A percentile compares a stretch with the other conserved stretches of the same genome.
Evolutionary conservation across 2,888 invertebrate species (phyloP).

Genomic region (Ophion obscuratus): DNA sequence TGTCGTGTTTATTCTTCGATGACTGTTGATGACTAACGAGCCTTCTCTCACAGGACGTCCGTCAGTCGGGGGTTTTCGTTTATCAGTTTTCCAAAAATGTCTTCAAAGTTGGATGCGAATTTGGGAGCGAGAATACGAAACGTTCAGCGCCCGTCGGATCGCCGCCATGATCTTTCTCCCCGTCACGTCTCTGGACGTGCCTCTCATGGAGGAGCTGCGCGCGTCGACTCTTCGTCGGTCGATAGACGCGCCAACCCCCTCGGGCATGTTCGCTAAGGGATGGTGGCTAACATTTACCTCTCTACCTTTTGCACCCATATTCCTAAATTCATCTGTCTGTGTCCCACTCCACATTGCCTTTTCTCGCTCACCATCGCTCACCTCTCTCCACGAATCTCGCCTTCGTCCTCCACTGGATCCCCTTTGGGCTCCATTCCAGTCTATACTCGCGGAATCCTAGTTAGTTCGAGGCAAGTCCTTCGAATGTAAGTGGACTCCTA

Average conservation of each 20-base stretch:
- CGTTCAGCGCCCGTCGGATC: slow-evolving; percentile 69
- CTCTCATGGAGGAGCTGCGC: slow-evolving; percentile 58
- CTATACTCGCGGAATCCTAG: slow-evolving; percentile 48
- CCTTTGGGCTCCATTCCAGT: neutral
- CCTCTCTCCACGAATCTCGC: slow-evolving; percentile 30
- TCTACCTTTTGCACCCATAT: slow-evolving; percentile 24
- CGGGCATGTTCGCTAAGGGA: slow-evolving; percentile 52
- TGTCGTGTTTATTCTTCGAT: slow-evolving; percentile 19
- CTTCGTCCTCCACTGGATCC: slow-evolving; percentile 10
- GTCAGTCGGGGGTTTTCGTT: neutral
- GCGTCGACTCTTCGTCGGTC: slow-evolving; percentile 66
- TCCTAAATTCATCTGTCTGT: slow-evolving; percentile 29
- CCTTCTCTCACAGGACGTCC: slow-evolving; percentile 5
- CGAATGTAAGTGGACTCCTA: slow-evolving; percentile 51
- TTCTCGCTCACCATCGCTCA: slow-evolving; percentile 25
- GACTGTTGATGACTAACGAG: neutral
- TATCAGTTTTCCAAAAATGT: slow-evolving; percentile 27
- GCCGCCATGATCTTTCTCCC: slow-evolving; percentile 62
- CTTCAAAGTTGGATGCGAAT: neutral
- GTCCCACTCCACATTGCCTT: slow-evolving; percentile 9
- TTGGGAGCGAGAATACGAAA: slow-evolving; percentile 36
- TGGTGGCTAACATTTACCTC: slow-evolving; percentile 18
- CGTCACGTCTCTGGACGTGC: slow-evolving; percentile 8
- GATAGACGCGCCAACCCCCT: slow-evolving; percentile 61
- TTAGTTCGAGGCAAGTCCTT: slow-evolving; percentile 52